A percentile compares a stretch with the other conserved stretches of the same genome.
phyloP scores from a whole-genome alignment of 2,113 vertebrate genomes.

The Daphoenositta chrysoptera region DNA sequence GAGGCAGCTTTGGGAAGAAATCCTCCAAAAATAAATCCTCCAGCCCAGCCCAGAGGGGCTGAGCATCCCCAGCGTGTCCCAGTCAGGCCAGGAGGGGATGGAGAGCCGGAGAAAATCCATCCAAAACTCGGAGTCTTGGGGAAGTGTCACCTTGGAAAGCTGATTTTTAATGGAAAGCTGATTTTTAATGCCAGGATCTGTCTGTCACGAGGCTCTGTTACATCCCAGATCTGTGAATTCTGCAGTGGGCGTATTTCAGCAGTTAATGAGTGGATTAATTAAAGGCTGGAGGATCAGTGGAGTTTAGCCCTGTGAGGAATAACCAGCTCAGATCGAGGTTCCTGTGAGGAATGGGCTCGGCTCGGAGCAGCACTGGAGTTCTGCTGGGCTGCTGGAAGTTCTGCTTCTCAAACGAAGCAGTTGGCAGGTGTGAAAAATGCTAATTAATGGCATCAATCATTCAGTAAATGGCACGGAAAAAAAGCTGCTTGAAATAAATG shows the following conservation, averaged over 20 bases:
- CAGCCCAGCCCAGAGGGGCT: neutral
- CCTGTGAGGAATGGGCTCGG: neutral
- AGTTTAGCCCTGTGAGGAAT: neutral
- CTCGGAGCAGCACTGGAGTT: neutral
- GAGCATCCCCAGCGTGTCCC: neutral
- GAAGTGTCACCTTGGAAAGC: neutral
- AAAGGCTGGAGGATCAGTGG: neutral
- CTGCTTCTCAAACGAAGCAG: neutral
- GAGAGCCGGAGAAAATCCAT: neutral
- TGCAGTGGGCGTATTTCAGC: neutral
- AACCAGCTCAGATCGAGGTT: neutral
- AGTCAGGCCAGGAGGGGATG: neutral
- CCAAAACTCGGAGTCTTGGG: neutral
- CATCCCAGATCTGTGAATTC: neutral
- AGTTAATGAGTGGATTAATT: neutral
- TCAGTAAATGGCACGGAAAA: neutral
- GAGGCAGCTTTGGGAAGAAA: neutral
- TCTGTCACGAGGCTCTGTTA: neutral
- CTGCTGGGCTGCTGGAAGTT: neutral
- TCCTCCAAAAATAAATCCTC: neutral
- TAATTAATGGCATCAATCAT: neutral
- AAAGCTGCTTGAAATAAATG: neutral
- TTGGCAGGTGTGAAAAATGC: neutral
- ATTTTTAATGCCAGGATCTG: neutral
- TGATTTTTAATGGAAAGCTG: neutral